These are phyloP conservation scores for Archips crataeganus DNA, from an alignment of 2,888 invertebrate species.

Conservation along the genomic window DNA sequence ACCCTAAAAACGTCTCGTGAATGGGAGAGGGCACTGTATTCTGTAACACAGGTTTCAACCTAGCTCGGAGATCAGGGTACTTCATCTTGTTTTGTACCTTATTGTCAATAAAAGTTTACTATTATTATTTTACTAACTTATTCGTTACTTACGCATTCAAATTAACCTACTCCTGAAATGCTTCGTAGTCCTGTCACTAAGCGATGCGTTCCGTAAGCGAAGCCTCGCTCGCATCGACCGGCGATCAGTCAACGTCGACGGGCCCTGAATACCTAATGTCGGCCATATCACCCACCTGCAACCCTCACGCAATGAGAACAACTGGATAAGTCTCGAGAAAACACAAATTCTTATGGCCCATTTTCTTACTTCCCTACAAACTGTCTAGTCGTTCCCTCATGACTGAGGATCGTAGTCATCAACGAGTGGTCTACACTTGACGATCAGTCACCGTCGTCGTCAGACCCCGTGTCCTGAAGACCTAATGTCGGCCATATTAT, in stretches of 20 bases:
- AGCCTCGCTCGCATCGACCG: constrained; percentile 45
- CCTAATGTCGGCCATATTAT: too few relatives aligned
- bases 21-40: too few relatives aligned
- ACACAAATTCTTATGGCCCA: background rate
- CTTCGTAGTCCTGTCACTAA: constrained; percentile 23
- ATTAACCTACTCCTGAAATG: constrained; percentile 23
- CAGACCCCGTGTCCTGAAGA: too few relatives aligned
- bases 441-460: too few relatives aligned
- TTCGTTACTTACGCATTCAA: constrained; percentile 13
- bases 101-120: too few relatives aligned
- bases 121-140: too few relatives aligned
- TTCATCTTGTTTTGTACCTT: too few relatives aligned
- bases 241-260: constrained; percentile 65
- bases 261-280: constrained; percentile 62
- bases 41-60: too few relatives aligned
- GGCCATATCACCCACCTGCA: constrained; percentile 51
- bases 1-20: too few relatives aligned
- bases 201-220: constrained; percentile 33
- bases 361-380: background rate
- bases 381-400: background rate
- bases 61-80: too few relatives aligned
- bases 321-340: constrained; percentile 1
- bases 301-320: constrained; percentile 39
- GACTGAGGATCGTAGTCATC: background rate
- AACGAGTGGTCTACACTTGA: too few relatives aligned